phyloP scores from a whole-genome alignment of 2,113 vertebrate species.

The Tetraodon nigroviridis region DNA sequence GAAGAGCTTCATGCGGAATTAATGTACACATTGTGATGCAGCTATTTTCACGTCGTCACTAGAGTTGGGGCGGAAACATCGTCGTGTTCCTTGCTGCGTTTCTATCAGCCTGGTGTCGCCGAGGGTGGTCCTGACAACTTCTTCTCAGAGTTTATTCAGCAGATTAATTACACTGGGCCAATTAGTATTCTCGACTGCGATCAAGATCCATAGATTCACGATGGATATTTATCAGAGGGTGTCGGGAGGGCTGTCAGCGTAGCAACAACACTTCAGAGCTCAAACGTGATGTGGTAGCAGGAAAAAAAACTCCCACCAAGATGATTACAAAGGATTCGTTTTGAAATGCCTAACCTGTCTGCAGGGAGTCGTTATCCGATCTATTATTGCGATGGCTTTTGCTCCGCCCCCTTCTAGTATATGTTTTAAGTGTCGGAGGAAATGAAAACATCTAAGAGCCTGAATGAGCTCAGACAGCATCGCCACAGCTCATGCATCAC shows the following conservation, averaged over 20 bases:
- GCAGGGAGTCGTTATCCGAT: conserved; percentile 31
- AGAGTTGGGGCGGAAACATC: neutral
- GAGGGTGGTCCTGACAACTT: conserved; percentile 4
- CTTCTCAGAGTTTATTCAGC: conserved; percentile 19
- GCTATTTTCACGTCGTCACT: conserved; percentile 2
- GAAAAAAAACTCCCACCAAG: conserved; percentile 32
- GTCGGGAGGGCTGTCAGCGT: conserved; percentile 54
- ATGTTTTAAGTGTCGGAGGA: conserved; percentile 47
- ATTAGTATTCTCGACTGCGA: conserved; percentile 50
- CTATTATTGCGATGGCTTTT: conserved; percentile 39
- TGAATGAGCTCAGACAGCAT: conserved; percentile 39
- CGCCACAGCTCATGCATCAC: conserved; percentile 42
- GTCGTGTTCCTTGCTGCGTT: rapidly evolving
- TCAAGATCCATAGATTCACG: conserved; percentile 51
- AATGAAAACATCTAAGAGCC: conserved; percentile 47
- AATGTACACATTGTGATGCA: conserved; percentile 5
- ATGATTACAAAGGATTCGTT: conserved; percentile 47
- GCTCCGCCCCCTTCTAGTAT: conserved; percentile 42
- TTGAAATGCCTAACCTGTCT: conserved; percentile 55
- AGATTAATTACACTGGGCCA: conserved; percentile 42
- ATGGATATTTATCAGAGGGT: conserved; percentile 63
- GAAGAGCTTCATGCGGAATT: conserved; percentile 6
- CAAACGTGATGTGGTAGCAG: conserved; percentile 3
- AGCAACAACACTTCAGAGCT: conserved; percentile 57
- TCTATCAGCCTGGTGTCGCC: neutral